phyloP scores from a whole-genome alignment of 2,888 invertebrate genomes.

The Ichneumon xanthorius region DNA sequence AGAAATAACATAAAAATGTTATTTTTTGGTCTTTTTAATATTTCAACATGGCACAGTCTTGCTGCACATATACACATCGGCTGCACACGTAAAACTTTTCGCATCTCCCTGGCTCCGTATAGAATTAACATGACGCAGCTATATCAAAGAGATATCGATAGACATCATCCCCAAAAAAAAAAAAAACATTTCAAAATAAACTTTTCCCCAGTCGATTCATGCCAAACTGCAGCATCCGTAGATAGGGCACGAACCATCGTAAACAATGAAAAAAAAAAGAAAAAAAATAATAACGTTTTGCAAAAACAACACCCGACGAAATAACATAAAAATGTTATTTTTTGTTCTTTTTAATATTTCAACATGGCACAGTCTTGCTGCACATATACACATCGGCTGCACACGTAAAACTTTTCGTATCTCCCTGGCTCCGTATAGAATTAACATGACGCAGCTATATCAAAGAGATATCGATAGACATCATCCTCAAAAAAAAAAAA shows the following conservation, averaged over 20 bases:
- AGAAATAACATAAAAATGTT: no score
- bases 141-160: constrained; percentile 50
- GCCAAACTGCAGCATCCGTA: constrained; percentile 69
- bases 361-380: no score
- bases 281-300: background rate
- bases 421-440: constrained; percentile 1
- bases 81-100: background rate
- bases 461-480: constrained; percentile 51
- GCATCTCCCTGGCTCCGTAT: constrained; percentile 1
- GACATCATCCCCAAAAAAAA: constrained; percentile 10
- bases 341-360: no score
- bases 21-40: no score
- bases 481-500: constrained; percentile 3
- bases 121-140: constrained; percentile 25
- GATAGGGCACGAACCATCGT: constrained; percentile 75
- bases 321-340: no score
- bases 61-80: background rate
- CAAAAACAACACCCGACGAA: no score
- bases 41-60: no score
- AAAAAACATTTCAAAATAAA: background rate
- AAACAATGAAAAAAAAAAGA: no score
- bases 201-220: background rate
- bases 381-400: background rate
- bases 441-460: constrained; percentile 27
- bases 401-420: background rate